These are phyloP conservation scores for Sericinus montela DNA, from an alignment of 2,888 invertebrate species.

Conservation along the genomic window DNA sequence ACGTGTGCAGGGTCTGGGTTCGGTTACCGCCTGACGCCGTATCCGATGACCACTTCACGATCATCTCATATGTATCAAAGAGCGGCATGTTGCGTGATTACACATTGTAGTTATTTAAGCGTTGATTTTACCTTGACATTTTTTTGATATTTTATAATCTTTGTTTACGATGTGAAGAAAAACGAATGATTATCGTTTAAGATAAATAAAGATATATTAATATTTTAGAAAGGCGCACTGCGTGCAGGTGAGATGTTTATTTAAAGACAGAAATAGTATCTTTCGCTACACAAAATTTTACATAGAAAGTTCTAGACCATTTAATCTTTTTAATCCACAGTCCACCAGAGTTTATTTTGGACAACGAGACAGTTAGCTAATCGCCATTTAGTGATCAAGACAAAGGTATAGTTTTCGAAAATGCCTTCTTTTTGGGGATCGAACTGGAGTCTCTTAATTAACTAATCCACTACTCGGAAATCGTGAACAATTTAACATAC, in stretches of 20 bases:
- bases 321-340: too few relatives aligned
- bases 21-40: slow-evolving; percentile 60
- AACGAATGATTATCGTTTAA: neutral
- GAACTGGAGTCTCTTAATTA: too few relatives aligned
- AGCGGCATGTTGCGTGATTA: slow-evolving; percentile 15
- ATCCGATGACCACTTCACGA: slow-evolving; percentile 32
- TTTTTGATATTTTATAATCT: neutral
- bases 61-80: slow-evolving; percentile 15
- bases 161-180: neutral
- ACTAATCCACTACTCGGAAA: too few relatives aligned
- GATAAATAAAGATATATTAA: neutral
- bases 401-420: too few relatives aligned
- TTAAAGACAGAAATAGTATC: neutral
- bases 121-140: neutral
- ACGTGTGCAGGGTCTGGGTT: slow-evolving; percentile 49
- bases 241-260: too few relatives aligned
- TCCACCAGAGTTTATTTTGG: too few relatives aligned
- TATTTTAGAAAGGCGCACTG: neutral
- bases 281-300: too few relatives aligned
- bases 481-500: too few relatives aligned
- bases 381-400: too few relatives aligned
- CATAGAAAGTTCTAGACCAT: too few relatives aligned
- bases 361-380: too few relatives aligned
- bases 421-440: too few relatives aligned
- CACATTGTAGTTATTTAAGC: slow-evolving; percentile 2